phyloP scores from a whole-genome alignment of 2,888 invertebrate genomes.

The Siphlonurus alternatus region DNA sequence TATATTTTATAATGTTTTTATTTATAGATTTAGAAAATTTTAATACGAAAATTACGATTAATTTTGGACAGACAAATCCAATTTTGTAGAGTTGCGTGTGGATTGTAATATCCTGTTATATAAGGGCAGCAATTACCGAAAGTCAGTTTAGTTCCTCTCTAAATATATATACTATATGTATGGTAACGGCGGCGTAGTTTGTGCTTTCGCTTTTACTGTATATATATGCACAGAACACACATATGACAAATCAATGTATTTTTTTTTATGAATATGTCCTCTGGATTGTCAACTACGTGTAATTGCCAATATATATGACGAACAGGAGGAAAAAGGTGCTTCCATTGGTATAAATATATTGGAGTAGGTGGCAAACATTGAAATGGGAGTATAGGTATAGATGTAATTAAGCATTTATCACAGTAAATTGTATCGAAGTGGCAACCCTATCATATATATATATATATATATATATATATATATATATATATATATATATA shows the following conservation, averaged over 20 bases:
- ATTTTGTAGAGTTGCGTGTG: background rate
- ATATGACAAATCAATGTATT: background rate
- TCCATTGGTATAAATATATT: background rate
- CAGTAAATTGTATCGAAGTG: background rate
- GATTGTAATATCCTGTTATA: background rate
- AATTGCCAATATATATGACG: background rate
- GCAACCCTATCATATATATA: background rate
- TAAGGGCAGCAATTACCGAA: background rate
- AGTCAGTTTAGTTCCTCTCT: no score
- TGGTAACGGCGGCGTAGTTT: no score
- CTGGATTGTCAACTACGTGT: background rate
- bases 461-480: background rate
- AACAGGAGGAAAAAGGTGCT: background rate
- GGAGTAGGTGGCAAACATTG: background rate
- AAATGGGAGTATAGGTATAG: background rate
- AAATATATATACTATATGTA: no score
- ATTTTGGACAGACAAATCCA: background rate
- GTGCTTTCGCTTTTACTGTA: no score
- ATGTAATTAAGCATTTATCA: slow-evolving; percentile 3
- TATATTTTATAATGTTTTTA: no score
- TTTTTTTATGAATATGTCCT: background rate
- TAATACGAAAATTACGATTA: background rate
- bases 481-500: background rate
- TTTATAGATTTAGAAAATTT: background rate
- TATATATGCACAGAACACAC: no score